These are phyloP conservation scores for Panopea generosa DNA, from an alignment of 2,888 invertebrate genomes.

Conservation along the genomic window DNA sequence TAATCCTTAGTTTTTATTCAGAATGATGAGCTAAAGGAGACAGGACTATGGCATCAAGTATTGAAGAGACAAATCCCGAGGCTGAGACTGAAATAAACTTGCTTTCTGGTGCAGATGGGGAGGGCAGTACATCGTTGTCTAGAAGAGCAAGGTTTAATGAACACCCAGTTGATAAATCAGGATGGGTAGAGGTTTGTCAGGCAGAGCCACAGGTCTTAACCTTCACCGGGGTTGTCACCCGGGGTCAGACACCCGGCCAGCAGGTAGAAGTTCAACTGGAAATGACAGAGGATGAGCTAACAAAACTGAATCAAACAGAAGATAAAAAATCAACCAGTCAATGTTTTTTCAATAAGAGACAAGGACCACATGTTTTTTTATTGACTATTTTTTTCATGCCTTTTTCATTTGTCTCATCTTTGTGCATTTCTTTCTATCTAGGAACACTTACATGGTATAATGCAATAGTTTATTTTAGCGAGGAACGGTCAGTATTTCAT, in stretches of 20 bases:
- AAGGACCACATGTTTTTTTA: conserved; percentile 89
- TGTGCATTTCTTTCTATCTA: conserved; percentile 90
- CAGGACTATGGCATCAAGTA: conserved; percentile 34
- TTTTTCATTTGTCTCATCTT: conserved; percentile 89
- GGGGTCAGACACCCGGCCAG: conserved; percentile 88
- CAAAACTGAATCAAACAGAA: conserved; percentile 88
- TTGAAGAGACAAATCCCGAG: conserved; percentile 30
- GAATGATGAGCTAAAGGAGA: neutral
- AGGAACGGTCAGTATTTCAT: conserved; percentile 89
- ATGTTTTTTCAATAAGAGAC: conserved; percentile 86
- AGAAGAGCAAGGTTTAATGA: conserved; percentile 52
- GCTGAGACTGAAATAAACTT: neutral
- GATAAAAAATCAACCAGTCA: conserved; percentile 85
- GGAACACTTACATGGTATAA: conserved; percentile 93
- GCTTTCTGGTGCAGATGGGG: conserved; percentile 16
- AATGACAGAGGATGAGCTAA: conserved; percentile 90
- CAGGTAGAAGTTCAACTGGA: conserved; percentile 88
- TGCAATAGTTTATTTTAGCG: conserved; percentile 90
- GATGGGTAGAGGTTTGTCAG: conserved; percentile 56
- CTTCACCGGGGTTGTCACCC: conserved; percentile 86
- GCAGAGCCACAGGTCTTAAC: conserved; percentile 53
- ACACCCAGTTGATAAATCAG: conserved; percentile 56
- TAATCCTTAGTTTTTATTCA: too few species aligned
- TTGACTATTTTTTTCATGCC: conserved; percentile 89
- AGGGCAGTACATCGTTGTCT: conserved; percentile 32